phyloP scores from a whole-genome alignment of 1,140 invertebrate species.

The Caenorhabditis elegans region DNA sequence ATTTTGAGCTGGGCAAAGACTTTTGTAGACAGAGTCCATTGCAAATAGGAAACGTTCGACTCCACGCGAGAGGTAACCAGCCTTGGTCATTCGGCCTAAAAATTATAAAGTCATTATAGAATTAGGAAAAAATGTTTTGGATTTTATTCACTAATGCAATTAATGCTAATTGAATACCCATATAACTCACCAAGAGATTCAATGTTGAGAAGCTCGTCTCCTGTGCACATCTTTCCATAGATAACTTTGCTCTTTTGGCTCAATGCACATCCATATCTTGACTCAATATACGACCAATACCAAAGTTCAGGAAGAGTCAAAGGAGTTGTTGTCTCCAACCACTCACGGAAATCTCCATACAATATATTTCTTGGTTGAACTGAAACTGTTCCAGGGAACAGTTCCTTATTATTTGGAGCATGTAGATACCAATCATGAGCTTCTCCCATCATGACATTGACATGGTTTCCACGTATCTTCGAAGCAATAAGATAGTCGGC shows the following conservation, averaged over 20 bases:
- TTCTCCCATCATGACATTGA: conserved; percentile 61
- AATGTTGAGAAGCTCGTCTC: conserved; percentile 60
- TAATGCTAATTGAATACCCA: no score
- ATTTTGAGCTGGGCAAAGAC: conserved; percentile 48
- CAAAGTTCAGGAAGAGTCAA: conserved; percentile 58
- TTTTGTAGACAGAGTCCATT: conserved; percentile 50
- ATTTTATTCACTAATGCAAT: not conserved
- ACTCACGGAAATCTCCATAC: conserved; percentile 53
- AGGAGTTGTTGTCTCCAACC: conserved; percentile 55
- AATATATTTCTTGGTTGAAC: conserved; percentile 60
- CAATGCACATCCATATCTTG: conserved; percentile 58
- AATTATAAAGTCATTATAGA: not conserved
- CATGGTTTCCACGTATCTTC: conserved; percentile 29
- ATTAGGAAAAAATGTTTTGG: no score
- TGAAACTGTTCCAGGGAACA: conserved; percentile 60
- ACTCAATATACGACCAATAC: conserved; percentile 62
- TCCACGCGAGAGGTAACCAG: conserved; percentile 57
- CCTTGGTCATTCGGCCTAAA: conserved; percentile 58
- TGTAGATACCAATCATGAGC: conserved; percentile 61
- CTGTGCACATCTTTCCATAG: conserved; percentile 62
- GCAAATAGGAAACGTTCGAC: conserved; percentile 56
- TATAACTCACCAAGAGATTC: conserved; percentile 31
- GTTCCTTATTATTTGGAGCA: conserved; percentile 50
- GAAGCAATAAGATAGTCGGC: conserved; percentile 52
- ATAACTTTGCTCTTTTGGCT: conserved; percentile 47